Conservation (phyloP, 2,113 vertebrate genomes). For the Gymnorhina tibicen region DNA sequence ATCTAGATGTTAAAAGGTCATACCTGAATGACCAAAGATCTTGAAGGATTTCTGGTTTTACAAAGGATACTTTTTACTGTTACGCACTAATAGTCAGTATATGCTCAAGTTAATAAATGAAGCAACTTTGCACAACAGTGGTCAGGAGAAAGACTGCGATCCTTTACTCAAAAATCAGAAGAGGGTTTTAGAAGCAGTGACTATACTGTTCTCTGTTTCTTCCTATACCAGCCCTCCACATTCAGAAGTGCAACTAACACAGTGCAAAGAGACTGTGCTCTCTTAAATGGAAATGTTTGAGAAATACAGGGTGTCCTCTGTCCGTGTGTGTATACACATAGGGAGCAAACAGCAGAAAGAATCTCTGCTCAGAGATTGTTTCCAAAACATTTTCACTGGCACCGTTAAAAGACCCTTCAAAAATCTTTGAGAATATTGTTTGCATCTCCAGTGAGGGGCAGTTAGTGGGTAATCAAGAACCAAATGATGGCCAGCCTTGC, state of each 20-base stretch:
- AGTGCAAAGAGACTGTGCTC: neutral
- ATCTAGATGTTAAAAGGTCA: neutral
- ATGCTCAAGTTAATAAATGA: neutral
- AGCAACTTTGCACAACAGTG: neutral
- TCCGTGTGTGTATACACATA: fast-evolving
- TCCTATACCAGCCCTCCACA: neutral
- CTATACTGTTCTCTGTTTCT: neutral
- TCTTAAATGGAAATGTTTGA: neutral
- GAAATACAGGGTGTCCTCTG: neutral
- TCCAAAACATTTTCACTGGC: neutral
- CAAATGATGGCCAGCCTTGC: neutral
- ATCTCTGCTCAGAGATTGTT: neutral
- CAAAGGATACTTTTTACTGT: neutral
- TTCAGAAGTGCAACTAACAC: neutral
- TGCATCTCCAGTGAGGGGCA: neutral
- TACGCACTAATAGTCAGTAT: neutral
- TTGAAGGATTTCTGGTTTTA: neutral
- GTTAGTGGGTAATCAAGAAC: neutral
- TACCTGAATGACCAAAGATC: neutral
- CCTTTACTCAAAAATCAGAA: neutral
- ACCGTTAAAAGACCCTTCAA: neutral
- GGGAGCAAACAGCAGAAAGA: neutral
- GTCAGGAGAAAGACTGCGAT: fast-evolving
- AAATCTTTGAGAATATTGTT: neutral
- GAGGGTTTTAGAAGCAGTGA: neutral